These are phyloP conservation scores for Corydoras maculifer DNA, from an alignment of 2,113 vertebrate genomes.

Conservation along the genomic window DNA sequence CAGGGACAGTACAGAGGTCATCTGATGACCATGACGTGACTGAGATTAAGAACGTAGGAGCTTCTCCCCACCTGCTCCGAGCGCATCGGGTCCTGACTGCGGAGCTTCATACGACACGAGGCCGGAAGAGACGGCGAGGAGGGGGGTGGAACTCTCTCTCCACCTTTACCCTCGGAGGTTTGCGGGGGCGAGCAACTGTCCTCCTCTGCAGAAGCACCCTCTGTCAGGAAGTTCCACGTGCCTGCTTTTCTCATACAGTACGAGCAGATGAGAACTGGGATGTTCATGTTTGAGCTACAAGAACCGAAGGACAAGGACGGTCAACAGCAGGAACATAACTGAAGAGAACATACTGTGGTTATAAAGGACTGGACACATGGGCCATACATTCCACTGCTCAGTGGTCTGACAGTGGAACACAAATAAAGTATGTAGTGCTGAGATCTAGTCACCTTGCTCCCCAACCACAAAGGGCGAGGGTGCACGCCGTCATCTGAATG, in stretches of 20 bases:
- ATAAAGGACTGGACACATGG: not conserved
- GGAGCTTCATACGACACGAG: slow-evolving; percentile 79
- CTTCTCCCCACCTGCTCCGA: slow-evolving; percentile 69
- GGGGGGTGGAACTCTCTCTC: slow-evolving; percentile 51
- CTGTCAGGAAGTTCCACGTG: slow-evolving; percentile 88
- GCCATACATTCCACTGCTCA: no score
- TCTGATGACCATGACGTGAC: no score
- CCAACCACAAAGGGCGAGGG: slow-evolving; percentile 90
- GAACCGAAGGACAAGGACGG: not conserved
- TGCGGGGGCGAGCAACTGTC: slow-evolving; percentile 43
- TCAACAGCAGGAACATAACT: not conserved
- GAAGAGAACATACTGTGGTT: not conserved
- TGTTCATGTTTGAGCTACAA: slow-evolving; percentile 63
- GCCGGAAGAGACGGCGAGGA: slow-evolving; percentile 64
- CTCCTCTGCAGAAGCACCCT: slow-evolving; percentile 54
- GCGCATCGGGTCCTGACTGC: slow-evolving; percentile 75
- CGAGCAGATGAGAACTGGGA: slow-evolving; percentile 78
- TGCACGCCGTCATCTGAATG: slow-evolving; percentile 79
- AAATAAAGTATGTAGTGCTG: no score
- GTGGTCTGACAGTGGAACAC: no score
- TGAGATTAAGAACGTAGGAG: no score
- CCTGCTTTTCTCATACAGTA: slow-evolving; percentile 88
- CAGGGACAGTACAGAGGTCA: not conserved
- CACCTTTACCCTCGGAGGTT: slow-evolving; percentile 53
- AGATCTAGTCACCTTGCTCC: slow-evolving; percentile 67